Conservation (phyloP, 2,797 vertebrate genomes). For the Columba guinea region DNA sequence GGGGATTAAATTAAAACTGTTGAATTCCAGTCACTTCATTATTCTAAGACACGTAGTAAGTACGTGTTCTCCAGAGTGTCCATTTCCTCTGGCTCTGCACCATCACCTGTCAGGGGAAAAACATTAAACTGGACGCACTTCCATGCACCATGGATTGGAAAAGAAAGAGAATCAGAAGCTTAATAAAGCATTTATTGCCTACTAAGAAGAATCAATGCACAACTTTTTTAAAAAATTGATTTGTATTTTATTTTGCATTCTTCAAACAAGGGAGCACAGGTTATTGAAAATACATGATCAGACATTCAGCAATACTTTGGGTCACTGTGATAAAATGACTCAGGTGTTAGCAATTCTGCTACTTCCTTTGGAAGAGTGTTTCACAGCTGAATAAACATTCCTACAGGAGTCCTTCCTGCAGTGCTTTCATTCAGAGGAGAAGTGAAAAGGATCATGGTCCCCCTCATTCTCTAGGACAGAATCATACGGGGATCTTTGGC, state of each 20-base stretch:
- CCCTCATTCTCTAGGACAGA: background rate
- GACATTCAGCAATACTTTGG: background rate
- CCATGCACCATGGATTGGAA: background rate
- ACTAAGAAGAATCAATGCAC: background rate
- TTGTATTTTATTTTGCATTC: background rate
- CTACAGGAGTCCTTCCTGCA: background rate
- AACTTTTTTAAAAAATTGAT: background rate
- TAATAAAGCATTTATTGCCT: background rate
- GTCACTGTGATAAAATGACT: constrained; percentile 7
- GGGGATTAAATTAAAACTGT: background rate
- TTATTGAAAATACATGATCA: background rate
- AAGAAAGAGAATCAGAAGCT: background rate
- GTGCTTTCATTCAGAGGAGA: background rate
- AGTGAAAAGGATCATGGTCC: background rate
- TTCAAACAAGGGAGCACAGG: background rate
- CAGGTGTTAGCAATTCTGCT: constrained; percentile 41
- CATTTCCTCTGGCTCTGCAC: background rate
- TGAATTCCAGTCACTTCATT: background rate
- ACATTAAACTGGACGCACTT: background rate
- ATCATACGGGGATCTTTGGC: background rate
- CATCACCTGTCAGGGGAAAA: background rate
- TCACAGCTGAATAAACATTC: constrained; percentile 53
- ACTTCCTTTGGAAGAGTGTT: constrained; percentile 1
- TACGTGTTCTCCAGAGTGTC: background rate
- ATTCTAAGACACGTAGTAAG: background rate